phyloP scores from a whole-genome alignment of 2,888 invertebrate species.

The Agrotis puta region DNA sequence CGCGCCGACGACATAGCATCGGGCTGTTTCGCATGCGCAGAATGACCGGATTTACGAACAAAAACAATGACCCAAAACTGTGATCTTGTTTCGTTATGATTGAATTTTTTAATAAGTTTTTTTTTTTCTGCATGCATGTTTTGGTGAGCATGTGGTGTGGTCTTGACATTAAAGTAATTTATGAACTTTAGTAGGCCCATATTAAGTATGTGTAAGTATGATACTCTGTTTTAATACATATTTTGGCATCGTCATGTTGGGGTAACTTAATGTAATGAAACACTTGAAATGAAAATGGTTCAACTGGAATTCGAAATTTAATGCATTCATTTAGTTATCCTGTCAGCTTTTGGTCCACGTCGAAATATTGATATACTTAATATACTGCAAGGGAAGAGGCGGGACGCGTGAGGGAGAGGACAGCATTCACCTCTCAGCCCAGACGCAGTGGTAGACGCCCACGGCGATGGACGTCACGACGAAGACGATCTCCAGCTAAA shows the following conservation, averaged over 20 bases:
- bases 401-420: no score
- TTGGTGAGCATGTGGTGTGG: constrained; percentile 46
- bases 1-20: constrained; percentile 81
- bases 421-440: no score
- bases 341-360: neutral
- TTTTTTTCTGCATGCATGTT: constrained; percentile 21
- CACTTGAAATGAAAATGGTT: neutral
- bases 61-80: constrained; percentile 73
- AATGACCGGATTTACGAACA: constrained; percentile 79
- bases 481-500: no score
- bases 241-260: neutral
- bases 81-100: constrained; percentile 62
- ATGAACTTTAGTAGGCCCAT: constrained; percentile 39
- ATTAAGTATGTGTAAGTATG: constrained; percentile 25
- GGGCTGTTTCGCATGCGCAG: constrained; percentile 77
- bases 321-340: neutral
- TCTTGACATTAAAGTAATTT: constrained; percentile 55
- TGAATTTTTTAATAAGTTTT: constrained; percentile 49
- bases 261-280: neutral
- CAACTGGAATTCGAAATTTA: neutral
- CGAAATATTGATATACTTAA: no score
- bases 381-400: no score
- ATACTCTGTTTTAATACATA: constrained; percentile 12
- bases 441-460: no score
- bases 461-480: no score